phyloP scores from a whole-genome alignment of 2,888 invertebrate species.

The Cantharis rustica region DNA sequence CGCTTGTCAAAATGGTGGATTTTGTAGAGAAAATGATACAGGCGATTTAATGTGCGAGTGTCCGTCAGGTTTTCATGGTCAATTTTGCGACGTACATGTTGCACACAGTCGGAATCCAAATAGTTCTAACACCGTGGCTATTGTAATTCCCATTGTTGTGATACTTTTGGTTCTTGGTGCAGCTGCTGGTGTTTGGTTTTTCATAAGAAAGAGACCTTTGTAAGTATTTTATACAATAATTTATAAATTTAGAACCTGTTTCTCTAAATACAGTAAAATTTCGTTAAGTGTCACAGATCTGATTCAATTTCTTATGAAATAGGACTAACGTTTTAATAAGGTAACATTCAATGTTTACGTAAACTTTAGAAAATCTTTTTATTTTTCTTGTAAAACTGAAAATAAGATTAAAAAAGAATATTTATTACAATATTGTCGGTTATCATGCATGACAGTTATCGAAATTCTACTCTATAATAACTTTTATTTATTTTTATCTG shows the following conservation, averaged over 20 bases:
- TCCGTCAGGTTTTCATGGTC: conserved; percentile 71
- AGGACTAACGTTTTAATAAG: too few relatives aligned
- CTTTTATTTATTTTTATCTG: too few relatives aligned
- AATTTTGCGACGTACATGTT: conserved; percentile 71
- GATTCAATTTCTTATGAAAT: too few relatives aligned
- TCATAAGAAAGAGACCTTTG: conserved; percentile 83
- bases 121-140: conserved; percentile 68
- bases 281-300: too few relatives aligned
- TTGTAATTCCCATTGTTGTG: conserved; percentile 82
- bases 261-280: too few relatives aligned
- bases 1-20: conserved; percentile 85
- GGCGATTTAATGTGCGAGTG: conserved; percentile 75
- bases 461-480: too few relatives aligned
- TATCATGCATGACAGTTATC: too few relatives aligned
- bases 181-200: conserved; percentile 80
- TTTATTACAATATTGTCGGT: too few relatives aligned
- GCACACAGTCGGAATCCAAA: conserved; percentile 63
- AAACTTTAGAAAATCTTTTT: too few relatives aligned
- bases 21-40: conserved; percentile 66
- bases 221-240: conserved; percentile 58
- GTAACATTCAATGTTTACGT: too few relatives aligned
- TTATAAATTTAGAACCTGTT: neutral
- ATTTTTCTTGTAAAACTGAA: too few relatives aligned
- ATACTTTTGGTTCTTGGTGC: conserved; percentile 72
- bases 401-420: too few relatives aligned